Conservation (phyloP, 2,888 invertebrate genomes). For the Resseliella maxima region DNA sequence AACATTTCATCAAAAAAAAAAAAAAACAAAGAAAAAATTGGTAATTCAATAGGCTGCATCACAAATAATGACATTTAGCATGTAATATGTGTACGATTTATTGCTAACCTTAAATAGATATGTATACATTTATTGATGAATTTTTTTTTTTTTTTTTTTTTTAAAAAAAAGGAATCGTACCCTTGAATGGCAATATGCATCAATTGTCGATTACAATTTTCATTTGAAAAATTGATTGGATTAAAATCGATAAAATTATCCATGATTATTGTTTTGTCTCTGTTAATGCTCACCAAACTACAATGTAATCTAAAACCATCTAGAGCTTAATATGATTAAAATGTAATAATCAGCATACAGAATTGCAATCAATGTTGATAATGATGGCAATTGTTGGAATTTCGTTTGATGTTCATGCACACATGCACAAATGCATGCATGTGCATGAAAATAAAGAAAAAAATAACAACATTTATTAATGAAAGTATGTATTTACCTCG, state of each 20-base stretch:
- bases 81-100: slow-evolving; percentile 28
- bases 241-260: not conserved
- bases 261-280: not conserved
- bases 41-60: not conserved
- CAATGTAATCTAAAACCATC: not conserved
- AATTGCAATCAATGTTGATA: not conserved
- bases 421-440: not conserved
- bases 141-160: too few species aligned
- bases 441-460: not conserved
- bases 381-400: not conserved
- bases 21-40: not conserved
- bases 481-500: not conserved
- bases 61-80: slow-evolving; percentile 11
- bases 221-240: too few species aligned
- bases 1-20: too few species aligned
- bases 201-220: too few species aligned
- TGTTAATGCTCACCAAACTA: not conserved
- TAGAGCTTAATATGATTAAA: slow-evolving; percentile 31
- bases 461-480: not conserved
- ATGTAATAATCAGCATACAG: not conserved
- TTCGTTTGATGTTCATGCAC: not conserved
- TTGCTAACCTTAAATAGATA: not conserved
- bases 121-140: slow-evolving; percentile 32
- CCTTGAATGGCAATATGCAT: too few species aligned
- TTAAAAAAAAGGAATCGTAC: too few species aligned